Base-by-base conservation (phyloP, 2,888 invertebrate genomes). In the Lycophotia porphyrea region DNA sequence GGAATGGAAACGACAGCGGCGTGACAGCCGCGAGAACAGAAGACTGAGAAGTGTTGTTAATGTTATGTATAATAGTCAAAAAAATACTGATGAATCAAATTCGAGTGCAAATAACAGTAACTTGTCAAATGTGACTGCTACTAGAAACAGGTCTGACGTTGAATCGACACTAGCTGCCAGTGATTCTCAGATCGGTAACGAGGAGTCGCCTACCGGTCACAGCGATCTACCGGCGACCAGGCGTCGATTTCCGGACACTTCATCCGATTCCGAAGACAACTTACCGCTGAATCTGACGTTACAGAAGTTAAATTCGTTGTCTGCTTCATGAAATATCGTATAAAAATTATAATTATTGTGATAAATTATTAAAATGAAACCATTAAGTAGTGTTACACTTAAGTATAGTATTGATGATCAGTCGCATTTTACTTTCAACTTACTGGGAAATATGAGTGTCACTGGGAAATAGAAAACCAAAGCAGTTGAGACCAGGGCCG, bases 41-140 rank as follows among this genome's bases (percentile, higher is more conserved):
- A 94, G 93, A 92, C 94, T 96, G 92, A 94, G 89, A 87, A 96
- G 96, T 90, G 95, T 96, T 78, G 95, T 96, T 61, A 94, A 91
- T 84, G 93, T 94, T 75, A 92, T 95, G 84, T 91, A 90, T 80
- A 87, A 85, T 84, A 82, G 86, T 78, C 88, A 88, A 79, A 91
- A 87, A 80, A 88, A 83, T 78, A 84, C 84, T 55, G 88, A 88
- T 76, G 91, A 90, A 84, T 85, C 91, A 21, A 90, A 87, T 85
- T 85, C 89, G 13, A 90, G 86, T 84, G 88, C 85, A 65, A 88
- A 80, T 82, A 74, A 81, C 49, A 87, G 82, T 81, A 75, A 82
- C 74, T 71, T 84, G 49, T 74, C 78, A 73, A 84, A 76, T 77
- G 80, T 76, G 76, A 70, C 84, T 27, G 65, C 73, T 44, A 74